Evolutionary conservation across 2,113 vertebrate species (phyloP).

Genomic region (Meriones unguiculatus): DNA sequence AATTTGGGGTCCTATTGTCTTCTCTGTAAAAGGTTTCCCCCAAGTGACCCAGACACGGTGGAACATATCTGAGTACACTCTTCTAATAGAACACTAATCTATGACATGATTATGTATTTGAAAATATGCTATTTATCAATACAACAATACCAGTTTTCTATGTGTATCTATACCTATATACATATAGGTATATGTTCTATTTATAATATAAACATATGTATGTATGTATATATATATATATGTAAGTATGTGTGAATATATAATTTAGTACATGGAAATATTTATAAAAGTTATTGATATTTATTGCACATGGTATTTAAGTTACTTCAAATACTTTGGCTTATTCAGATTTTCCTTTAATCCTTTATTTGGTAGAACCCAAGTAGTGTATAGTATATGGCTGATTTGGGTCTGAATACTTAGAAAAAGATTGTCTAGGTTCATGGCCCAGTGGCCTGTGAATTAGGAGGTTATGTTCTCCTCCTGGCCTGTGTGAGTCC

Average conservation of each 20-base stretch:
- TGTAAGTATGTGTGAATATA: not conserved
- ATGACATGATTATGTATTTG: not conserved
- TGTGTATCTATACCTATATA: not conserved
- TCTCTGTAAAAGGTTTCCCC: not conserved
- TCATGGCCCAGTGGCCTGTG: no score
- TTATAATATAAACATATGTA: not conserved
- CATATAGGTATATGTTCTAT: not conserved
- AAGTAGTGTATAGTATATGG: not conserved
- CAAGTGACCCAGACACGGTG: not conserved
- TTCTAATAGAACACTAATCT: not conserved
- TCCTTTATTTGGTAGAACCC: not conserved
- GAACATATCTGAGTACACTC: not conserved
- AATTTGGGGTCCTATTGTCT: not conserved
- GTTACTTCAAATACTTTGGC: not conserved
- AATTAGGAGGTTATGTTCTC: not conserved
- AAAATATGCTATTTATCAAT: slow-evolving; percentile 7
- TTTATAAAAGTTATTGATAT: not conserved
- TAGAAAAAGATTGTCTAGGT: not conserved
- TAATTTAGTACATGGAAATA: not conserved
- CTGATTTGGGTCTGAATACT: not conserved
- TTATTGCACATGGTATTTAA: not conserved
- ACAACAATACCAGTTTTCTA: not conserved
- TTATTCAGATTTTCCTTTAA: not conserved
- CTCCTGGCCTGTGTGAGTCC: not conserved
- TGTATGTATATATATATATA: not conserved